Base-by-base conservation (phyloP, 2,113 vertebrate genomes). In the Tamias sibiricus region DNA sequence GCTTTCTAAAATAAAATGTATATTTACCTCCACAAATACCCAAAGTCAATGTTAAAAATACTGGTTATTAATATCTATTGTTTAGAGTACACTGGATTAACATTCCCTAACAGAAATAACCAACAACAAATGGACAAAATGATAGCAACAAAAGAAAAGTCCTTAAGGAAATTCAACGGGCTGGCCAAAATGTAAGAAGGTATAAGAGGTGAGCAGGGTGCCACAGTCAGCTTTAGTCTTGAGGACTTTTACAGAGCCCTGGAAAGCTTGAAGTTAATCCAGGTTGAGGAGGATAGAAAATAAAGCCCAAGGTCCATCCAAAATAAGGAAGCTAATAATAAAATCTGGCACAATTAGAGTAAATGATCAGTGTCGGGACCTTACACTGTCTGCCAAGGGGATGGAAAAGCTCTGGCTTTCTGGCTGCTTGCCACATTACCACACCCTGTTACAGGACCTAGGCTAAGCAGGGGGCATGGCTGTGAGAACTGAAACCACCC, bases 21-120 rank as follows among this genome's bases (percentile, higher is more conserved):
- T 37, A 75, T 47, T n/a, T 4, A n/a, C 17, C 59, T n/a, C 32
- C 54, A 87, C 24, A 62, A 62, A 47, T 44, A 86, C 59, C 94
- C 26, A 68, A 86, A 94, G 90, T 69, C 69, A 92, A 54, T 69
- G 40, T 20, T 69, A 95, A 79, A 91, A 90, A 94, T n/a, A 10
- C 62, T 81, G 54, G 5, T 68, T 59, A 64, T 42, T 37, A 90
- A 83, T 9, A 87, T 77, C 44, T 59, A 4, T 26, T 87, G 40
- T 32, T 76, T 64, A 90, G 35, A 74, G 32, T 40, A 90, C 19
- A 66, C 0, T 47, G 10, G 74, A 90, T 52, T 90, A 92, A 90
- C 80, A 77, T 54, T 82, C 12, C 24, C 74, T 42, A 69, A 77
- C 3, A 59, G 54, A 87, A 96, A 91, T 9, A 96, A 44, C 71